Evolutionary conservation across 2,113 vertebrate species (phyloP), one percentile per base, ranked within the genome.

Genomic region (Lathamus discolor): DNA sequence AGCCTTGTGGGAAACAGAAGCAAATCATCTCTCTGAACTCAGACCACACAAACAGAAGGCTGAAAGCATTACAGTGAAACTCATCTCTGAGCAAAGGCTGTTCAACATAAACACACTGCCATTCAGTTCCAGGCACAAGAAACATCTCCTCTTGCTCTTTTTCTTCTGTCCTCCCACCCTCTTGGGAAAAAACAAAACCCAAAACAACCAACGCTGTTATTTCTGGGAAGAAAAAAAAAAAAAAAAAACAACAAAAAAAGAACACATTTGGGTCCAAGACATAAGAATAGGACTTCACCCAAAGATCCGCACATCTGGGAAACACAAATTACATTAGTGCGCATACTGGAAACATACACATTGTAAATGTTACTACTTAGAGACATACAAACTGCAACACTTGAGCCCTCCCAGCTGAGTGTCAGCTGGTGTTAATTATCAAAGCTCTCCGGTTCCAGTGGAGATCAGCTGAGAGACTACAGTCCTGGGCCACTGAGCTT

Each of bases 1-100:
- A 84, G 48, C 20, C 68, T 94, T 89, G 74, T 93, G 92, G 93
- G 92, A 97, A 95, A 95, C 61, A 95, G 93, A 96, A 93, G 57
- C 51, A 88, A 94, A 86, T 74, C 6, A 46, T 85, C 35, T 78
- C 77, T 91, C 76, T 82, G 66, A 94, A 91, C 54, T 89, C 57
- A 62, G 91, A 91, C 86, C 88, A 90, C 92, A 94, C 93, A 96
- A 92, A 94, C 48, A 76, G 90, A 91, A 86, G 52, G 31, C 88
- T 86, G 83, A 88, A 94, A 86, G 7, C 54, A 67, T 67, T 72
- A 54, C 49, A 80, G 39, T 3, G 7, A 87, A 96, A 73, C 2
- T 4, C 43, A 79, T 57, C 46, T 88, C 74, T 52, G 67, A 90
- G 86, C 62, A 93, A 92, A 93, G 61, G 55, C 62, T 72, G 35